These are phyloP conservation scores for Dasysyrphus albostriatus DNA, from an alignment of 2,888 invertebrate genomes.

Conservation along the genomic window DNA sequence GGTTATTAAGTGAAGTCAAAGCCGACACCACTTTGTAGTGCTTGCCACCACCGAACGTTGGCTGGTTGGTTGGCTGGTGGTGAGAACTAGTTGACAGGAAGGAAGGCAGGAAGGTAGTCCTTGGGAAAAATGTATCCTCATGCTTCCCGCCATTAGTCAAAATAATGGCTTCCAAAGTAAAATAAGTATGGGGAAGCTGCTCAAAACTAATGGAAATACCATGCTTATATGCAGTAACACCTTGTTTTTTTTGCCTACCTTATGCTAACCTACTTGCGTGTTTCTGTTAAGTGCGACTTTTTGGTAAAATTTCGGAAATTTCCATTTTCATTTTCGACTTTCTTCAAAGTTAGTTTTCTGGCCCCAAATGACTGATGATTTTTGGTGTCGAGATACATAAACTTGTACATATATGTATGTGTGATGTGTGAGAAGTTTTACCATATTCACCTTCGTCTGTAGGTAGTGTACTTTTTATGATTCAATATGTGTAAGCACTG, in stretches of 20 bases:
- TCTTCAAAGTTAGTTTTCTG: slow-evolving; percentile 55
- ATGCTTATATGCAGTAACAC: slow-evolving; percentile 19
- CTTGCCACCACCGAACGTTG: neutral
- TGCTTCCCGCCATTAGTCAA: slow-evolving; percentile 66
- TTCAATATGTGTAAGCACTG: slow-evolving; percentile 2
- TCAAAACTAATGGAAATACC: slow-evolving; percentile 61
- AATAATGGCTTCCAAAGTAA: slow-evolving; percentile 61
- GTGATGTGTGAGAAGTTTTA: slow-evolving; percentile 8
- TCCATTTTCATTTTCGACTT: slow-evolving; percentile 69
- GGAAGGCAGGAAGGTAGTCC: slow-evolving; percentile 73
- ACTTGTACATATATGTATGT: neutral
- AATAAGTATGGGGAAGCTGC: slow-evolving; percentile 8
- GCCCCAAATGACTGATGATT: slow-evolving; percentile 67
- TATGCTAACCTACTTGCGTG: slow-evolving; percentile 21
- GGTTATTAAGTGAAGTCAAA: slow-evolving; percentile 68
- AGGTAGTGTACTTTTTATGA: neutral
- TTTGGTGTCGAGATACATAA: slow-evolving; percentile 11
- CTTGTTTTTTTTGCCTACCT: slow-evolving; percentile 5
- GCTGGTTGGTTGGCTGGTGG: slow-evolving; percentile 11
- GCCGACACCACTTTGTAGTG: slow-evolving; percentile 44
- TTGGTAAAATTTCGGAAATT: slow-evolving; percentile 60
- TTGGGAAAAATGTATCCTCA: slow-evolving; percentile 71
- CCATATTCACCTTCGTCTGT: neutral
- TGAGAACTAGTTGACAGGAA: slow-evolving; percentile 59
- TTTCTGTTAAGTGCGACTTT: slow-evolving; percentile 42